These are phyloP conservation scores for Synergus laeviventris DNA, from an alignment of 2,888 invertebrate genomes.

Conservation along the genomic window DNA sequence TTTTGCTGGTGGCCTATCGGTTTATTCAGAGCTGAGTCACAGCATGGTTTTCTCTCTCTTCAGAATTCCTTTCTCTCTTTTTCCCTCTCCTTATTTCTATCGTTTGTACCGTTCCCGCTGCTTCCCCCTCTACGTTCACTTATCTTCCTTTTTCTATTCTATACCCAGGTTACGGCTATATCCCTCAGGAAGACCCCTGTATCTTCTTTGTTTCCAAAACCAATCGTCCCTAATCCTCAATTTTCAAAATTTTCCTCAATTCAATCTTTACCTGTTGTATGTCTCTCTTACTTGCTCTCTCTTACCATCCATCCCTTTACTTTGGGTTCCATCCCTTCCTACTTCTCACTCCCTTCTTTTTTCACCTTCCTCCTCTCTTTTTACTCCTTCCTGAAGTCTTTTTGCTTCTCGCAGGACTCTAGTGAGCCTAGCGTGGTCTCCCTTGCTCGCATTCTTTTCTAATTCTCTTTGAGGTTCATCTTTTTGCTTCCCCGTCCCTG, in stretches of 20 bases:
- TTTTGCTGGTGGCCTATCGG: slow-evolving; percentile 63
- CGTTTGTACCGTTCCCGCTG: slow-evolving; percentile 47
- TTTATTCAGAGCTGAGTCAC: slow-evolving; percentile 59
- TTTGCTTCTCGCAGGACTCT: neutral
- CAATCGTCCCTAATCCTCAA: neutral
- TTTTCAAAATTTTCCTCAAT: neutral
- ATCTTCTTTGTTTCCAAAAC: neutral
- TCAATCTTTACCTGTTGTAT: neutral
- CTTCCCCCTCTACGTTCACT: neutral
- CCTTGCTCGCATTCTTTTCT: slow-evolving; percentile 50
- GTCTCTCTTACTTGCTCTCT: too few species aligned
- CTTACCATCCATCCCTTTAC: slow-evolving; percentile 2
- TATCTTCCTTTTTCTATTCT: neutral
- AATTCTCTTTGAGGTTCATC: slow-evolving; percentile 47
- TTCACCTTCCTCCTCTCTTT: neutral
- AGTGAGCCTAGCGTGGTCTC: slow-evolving; percentile 11
- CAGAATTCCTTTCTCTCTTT: slow-evolving; percentile 35
- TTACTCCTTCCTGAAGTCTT: slow-evolving; percentile 11
- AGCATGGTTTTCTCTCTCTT: slow-evolving; percentile 25
- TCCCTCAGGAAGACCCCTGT: neutral
- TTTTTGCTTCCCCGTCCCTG: slow-evolving; percentile 48
- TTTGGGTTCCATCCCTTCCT: slow-evolving; percentile 28
- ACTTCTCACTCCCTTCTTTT: slow-evolving; percentile 4
- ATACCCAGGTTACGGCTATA: neutral
- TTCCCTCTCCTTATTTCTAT: slow-evolving; percentile 41